Evolutionary conservation across 2,888 invertebrate species (phyloP).

Genomic region (Polymixis lichenea): DNA sequence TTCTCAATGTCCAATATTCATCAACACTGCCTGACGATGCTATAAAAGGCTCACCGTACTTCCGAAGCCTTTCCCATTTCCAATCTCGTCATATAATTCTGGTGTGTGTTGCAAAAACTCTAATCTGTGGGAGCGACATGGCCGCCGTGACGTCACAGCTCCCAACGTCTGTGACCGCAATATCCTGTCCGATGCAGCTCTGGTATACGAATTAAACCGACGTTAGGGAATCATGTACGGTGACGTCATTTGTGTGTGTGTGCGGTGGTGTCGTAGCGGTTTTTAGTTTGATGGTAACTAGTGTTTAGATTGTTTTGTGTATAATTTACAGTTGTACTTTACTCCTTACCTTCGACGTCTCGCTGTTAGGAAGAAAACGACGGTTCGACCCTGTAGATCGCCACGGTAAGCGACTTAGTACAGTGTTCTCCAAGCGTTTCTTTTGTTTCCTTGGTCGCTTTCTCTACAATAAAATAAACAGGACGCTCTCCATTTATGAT

Average conservation of each 20-base stretch:
- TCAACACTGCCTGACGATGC: no score
- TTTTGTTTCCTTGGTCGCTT: no score
- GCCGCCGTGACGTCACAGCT: slow-evolving; percentile 56
- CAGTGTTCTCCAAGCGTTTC: no score
- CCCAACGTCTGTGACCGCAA: slow-evolving; percentile 63
- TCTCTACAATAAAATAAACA: no score
- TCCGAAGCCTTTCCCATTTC: slow-evolving; percentile 15
- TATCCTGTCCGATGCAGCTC: slow-evolving; percentile 66
- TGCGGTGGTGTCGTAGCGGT: slow-evolving; percentile 22
- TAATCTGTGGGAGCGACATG: slow-evolving; percentile 43
- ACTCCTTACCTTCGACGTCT: no score
- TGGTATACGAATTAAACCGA: slow-evolving; percentile 64
- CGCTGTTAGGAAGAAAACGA: no score
- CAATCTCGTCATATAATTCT: slow-evolving; percentile 20
- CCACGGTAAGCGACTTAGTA: no score
- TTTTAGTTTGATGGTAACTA: slow-evolving; percentile 18
- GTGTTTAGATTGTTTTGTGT: slow-evolving; percentile 14
- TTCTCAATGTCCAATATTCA: background rate
- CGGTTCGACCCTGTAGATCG: no score
- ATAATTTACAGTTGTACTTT: no score
- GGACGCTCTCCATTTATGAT: no score
- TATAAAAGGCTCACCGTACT: background rate
- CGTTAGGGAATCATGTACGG: slow-evolving; percentile 52
- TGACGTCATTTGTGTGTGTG: slow-evolving; percentile 28
- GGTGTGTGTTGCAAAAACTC: slow-evolving; percentile 47